Base-by-base conservation (phyloP, 1,140 invertebrate genomes). In the Telenomus remus region DNA sequence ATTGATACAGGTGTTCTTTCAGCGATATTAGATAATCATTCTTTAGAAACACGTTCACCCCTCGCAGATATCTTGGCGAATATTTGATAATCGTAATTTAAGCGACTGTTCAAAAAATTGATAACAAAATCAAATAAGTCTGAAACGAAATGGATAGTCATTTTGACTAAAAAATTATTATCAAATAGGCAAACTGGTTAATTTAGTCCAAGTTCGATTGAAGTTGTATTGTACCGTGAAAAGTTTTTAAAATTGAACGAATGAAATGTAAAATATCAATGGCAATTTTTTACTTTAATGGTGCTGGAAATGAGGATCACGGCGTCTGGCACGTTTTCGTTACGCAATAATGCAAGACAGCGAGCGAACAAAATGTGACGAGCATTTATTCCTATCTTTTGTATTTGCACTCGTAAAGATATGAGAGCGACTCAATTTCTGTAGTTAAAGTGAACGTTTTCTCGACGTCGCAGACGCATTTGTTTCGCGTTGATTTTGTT, bases 351-450 rank as follows among this genome's bases (percentile, higher is more conserved):
- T 54, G 48, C 46, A 51, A 56, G 59, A 51, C 19, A 3, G 55
- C 51, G 34, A 63, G 15, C 56, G 56, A 65, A 54, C 59, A 70
- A 27, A 27, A 61, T 63, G 53, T 47, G 33, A 55, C 53, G 42
- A 59, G 64, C 64, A 64, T 69, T 39, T 69, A 65, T 71, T 80
- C 76, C 72, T 83, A 78, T 79, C 71, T 68, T 57, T 76, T 49
- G 56, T 81, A 82, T 83, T 83, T 85, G 69, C 84, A 84, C 79
- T 80, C 80, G 82, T 84, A 86, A 85, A 81, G 81, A 70, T 53
- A 51, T 60, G 72, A 69, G 61, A 54, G 65, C 63, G 59, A 65
- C 61, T 64, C 55, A 82, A 82, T 81, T 79, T 70, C 61, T 78
- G 56, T 70, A 61, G 48, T 27, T 27, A 51, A 35, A 55, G n/a